Percentiles rank a stretch among this genome's conserved stretches.
Conservation (phyloP, 2,113 vertebrate species). For the Tenebrosternarchus preto region DNA sequence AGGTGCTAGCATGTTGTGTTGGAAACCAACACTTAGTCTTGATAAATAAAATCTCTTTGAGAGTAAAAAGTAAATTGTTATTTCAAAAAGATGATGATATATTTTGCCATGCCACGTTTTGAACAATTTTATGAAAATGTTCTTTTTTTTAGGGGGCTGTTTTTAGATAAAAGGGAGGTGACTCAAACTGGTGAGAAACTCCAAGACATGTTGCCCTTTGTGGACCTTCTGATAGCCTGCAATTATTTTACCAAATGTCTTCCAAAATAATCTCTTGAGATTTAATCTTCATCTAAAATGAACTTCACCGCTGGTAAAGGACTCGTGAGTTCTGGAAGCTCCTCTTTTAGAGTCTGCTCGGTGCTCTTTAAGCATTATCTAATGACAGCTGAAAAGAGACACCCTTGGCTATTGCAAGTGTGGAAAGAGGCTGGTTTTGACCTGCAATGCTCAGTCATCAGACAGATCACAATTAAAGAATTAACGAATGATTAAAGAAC, state of each 20-base stretch:
- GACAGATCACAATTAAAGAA: conserved; percentile 54
- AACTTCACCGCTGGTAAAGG: not conserved
- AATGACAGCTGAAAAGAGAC: conserved; percentile 55
- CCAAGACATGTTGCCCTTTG: no score
- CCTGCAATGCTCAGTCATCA: conserved; percentile 36
- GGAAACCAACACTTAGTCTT: no score
- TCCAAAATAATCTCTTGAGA: conserved; percentile 32
- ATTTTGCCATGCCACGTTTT: no score
- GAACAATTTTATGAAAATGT: no score
- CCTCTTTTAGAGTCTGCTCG: not conserved
- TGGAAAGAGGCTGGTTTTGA: conserved; percentile 38
- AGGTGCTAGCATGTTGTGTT: no score
- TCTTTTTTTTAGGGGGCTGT: no score
- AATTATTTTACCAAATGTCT: conserved; percentile 6
- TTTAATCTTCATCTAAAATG: conserved; percentile 43
- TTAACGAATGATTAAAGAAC: conserved; percentile 49
- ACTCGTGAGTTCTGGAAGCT: not conserved
- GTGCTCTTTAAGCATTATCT: not conserved
- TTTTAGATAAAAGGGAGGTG: not conserved
- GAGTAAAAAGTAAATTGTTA: no score
- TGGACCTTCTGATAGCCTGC: not conserved
- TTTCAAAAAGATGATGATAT: no score
- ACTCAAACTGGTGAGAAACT: not conserved
- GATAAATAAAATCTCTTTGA: no score
- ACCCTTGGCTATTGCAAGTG: conserved; percentile 48